Evolutionary conservation across 2,888 invertebrate genomes (phyloP).

Genomic region (Dryobota labecula): DNA sequence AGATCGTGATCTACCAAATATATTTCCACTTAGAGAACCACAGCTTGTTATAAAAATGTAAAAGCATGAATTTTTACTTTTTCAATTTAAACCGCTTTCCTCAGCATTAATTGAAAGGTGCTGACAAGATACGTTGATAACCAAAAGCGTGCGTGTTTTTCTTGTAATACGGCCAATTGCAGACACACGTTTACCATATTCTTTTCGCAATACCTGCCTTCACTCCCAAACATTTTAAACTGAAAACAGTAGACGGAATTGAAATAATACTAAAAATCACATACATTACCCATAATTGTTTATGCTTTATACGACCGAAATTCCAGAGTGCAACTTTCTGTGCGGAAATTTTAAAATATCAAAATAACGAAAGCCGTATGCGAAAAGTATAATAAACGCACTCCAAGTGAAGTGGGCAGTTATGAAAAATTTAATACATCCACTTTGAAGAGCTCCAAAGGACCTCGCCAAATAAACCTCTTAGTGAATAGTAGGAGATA

Average conservation of each 20-base stretch:
- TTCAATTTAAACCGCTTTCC: slow-evolving; percentile 74
- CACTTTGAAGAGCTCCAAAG: slow-evolving; percentile 81
- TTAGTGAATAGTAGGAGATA: slow-evolving; percentile 86
- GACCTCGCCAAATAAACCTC: slow-evolving; percentile 85
- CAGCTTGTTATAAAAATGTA: slow-evolving; percentile 56
- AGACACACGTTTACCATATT: slow-evolving; percentile 58
- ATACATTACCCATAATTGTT: slow-evolving; percentile 42
- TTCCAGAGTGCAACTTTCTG: slow-evolving; percentile 46
- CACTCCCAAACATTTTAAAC: slow-evolving; percentile 49
- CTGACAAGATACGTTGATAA: slow-evolving; percentile 82
- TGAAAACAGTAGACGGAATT: slow-evolving; percentile 31
- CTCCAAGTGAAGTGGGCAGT: slow-evolving; percentile 79
- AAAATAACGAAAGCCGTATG: slow-evolving; percentile 65
- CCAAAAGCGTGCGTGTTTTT: slow-evolving; percentile 85
- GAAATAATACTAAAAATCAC: slow-evolving; percentile 39
- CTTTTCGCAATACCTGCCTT: slow-evolving; percentile 53
- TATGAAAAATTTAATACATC: slow-evolving; percentile 88
- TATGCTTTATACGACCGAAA: slow-evolving; percentile 38
- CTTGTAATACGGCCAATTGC: slow-evolving; percentile 83
- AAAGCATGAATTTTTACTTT: slow-evolving; percentile 68
- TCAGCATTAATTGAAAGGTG: slow-evolving; percentile 81
- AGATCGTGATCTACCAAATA: slow-evolving; percentile 13
- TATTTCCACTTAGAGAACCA: slow-evolving; percentile 23
- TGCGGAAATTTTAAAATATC: slow-evolving; percentile 61
- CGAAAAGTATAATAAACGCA: slow-evolving; percentile 72